A percentile compares a stretch with the other conserved stretches of the same genome.
Conservation (phyloP, 2,113 vertebrate genomes). For the Dasyurus viverrinus region DNA sequence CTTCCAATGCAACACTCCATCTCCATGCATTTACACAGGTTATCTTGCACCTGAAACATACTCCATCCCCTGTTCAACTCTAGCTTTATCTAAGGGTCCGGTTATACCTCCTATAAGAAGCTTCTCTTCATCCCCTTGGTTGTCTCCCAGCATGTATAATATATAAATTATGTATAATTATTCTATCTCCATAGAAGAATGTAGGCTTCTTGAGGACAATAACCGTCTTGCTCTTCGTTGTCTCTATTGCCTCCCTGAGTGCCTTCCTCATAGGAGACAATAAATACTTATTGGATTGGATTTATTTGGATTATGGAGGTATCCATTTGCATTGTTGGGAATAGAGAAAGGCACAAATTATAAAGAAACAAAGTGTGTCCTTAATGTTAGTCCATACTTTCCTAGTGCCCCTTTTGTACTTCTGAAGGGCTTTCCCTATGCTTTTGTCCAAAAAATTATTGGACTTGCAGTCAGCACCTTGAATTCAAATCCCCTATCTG, state of each 20-base stretch:
- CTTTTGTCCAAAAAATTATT: not conserved
- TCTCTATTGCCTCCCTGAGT: not conserved
- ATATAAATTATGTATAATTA: not conserved
- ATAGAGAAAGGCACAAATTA: not conserved
- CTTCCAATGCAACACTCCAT: not conserved
- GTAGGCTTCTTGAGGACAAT: not conserved
- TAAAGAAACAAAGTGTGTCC: not conserved
- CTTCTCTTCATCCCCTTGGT: not conserved
- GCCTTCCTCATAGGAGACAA: not conserved
- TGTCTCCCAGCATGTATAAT: not conserved
- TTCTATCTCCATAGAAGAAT: not conserved
- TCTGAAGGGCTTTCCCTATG: not conserved
- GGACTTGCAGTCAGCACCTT: not conserved
- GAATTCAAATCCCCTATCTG: not conserved
- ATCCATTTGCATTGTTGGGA: not conserved
- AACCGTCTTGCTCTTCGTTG: not conserved
- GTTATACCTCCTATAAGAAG: not conserved
- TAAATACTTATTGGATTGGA: not conserved
- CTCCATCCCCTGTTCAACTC: not conserved
- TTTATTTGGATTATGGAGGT: not conserved
- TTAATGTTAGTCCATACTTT: not conserved
- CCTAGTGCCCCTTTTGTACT: not conserved
- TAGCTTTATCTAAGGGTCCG: not conserved
- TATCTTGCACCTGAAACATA: not conserved
- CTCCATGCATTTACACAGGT: not conserved